Percentiles rank a stretch among this genome's conserved stretches.
Evolutionary conservation across 1,140 invertebrate species (phyloP).

Genomic region (Charaxes varanes): DNA sequence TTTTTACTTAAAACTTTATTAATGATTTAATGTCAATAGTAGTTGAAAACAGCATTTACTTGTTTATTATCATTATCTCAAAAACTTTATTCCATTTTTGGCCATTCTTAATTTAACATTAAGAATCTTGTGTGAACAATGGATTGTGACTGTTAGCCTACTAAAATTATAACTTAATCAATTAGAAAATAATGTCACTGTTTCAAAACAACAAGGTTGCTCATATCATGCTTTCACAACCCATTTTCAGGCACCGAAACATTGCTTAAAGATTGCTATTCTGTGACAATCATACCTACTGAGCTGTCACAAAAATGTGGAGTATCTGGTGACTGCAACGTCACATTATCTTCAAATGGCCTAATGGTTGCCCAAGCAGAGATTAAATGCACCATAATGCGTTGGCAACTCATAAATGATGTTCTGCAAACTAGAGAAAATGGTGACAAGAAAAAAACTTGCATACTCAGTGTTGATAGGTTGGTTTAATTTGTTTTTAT

Average conservation of each 20-base stretch:
- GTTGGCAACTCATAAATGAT: constrained; percentile 42
- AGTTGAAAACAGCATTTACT: too few relatives aligned
- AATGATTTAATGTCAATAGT: too few relatives aligned
- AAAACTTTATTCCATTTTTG: too few relatives aligned
- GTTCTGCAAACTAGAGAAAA: constrained; percentile 29
- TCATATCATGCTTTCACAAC: constrained; percentile 38
- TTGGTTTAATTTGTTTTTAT: constrained; percentile 28
- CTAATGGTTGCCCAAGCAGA: constrained; percentile 34
- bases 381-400: constrained; percentile 27
- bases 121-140: too few relatives aligned
- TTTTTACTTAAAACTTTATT: too few relatives aligned
- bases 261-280: constrained; percentile 52
- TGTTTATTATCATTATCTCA: too few relatives aligned
- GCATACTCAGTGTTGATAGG: constrained; percentile 49
- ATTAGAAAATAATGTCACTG: too few relatives aligned
- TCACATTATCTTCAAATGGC: constrained; percentile 38
- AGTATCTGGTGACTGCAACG: constrained; percentile 32
- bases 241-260: constrained; percentile 55
- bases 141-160: too few relatives aligned
- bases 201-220: too few relatives aligned
- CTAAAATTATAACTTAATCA: too few relatives aligned
- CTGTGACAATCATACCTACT: constrained; percentile 43
- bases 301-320: constrained; percentile 47
- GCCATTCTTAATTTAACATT: too few relatives aligned
- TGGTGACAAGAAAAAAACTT: constrained; percentile 38